Evolutionary conservation across 2,888 invertebrate genomes (phyloP).

Genomic region (Hirtodrosophila alboralis): DNA sequence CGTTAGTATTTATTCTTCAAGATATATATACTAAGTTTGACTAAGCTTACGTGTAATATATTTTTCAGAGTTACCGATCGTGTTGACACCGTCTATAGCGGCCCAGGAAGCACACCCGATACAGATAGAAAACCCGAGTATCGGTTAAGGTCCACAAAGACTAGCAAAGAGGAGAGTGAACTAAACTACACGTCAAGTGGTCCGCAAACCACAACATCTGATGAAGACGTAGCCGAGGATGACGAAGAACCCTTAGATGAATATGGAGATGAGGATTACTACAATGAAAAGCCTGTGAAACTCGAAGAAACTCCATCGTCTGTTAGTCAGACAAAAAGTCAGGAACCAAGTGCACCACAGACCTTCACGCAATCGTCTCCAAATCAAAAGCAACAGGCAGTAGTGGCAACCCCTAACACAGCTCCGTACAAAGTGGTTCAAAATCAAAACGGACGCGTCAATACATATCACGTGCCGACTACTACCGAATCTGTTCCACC

Average conservation of each 20-base stretch:
- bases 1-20: conserved; percentile 59
- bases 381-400: conserved; percentile 79
- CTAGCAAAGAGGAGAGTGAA: conserved; percentile 70
- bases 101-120: conserved; percentile 66
- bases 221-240: conserved; percentile 87
- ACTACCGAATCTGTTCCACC: conserved; percentile 82
- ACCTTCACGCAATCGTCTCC: conserved; percentile 78
- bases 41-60: background rate
- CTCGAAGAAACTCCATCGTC: conserved; percentile 61
- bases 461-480: conserved; percentile 69
- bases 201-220: conserved; percentile 82
- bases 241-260: conserved; percentile 84
- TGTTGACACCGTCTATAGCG: conserved; percentile 79
- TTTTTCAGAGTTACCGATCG: conserved; percentile 80
- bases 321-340: conserved; percentile 33
- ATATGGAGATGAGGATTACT: conserved; percentile 87
- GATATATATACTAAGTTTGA: background rate
- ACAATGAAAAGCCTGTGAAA: conserved; percentile 84
- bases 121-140: conserved; percentile 73
- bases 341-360: conserved; percentile 35
- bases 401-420: conserved; percentile 53
- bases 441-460: conserved; percentile 82
- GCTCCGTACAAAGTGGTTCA: conserved; percentile 76
- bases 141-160: conserved; percentile 78
- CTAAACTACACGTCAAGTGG: no score